Evolutionary conservation across 2,888 invertebrate species (phyloP).

Genomic region (Drosophila testacea): DNA sequence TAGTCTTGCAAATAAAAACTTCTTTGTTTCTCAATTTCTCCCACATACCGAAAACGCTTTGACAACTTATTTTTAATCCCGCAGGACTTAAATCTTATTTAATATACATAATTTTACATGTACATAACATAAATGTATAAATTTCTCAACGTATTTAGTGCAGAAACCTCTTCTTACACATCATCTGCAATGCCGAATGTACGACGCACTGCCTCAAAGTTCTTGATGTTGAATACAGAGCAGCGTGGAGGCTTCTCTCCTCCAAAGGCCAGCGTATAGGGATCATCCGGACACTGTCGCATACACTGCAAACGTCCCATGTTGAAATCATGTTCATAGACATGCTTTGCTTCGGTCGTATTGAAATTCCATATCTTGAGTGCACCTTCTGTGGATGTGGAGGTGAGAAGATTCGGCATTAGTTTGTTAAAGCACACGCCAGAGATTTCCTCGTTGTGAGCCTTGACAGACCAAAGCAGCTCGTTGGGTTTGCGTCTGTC

Average conservation of each 20-base stretch:
- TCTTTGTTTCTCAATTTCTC: constrained; percentile 1
- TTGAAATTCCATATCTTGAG: constrained; percentile 93
- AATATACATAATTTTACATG: constrained; percentile 24
- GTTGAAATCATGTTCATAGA: constrained; percentile 86
- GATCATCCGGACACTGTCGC: constrained; percentile 92
- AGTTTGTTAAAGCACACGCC: constrained; percentile 91
- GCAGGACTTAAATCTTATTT: constrained; percentile 16
- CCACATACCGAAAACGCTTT: not conserved
- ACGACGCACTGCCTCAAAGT: constrained; percentile 83
- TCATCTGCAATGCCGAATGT: constrained; percentile 76
- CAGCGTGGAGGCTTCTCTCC: constrained; percentile 93
- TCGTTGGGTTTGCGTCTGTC: constrained; percentile 89
- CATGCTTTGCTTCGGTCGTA: constrained; percentile 72
- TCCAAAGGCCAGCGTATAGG: constrained; percentile 92
- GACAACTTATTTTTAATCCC: not conserved
- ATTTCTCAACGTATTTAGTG: constrained; percentile 4
- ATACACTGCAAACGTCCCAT: constrained; percentile 91
- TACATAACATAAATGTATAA: constrained; percentile 20
- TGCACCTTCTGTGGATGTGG: constrained; percentile 92
- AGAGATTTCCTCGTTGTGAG: constrained; percentile 94
- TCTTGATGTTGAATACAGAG: constrained; percentile 86
- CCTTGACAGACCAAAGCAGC: constrained; percentile 90
- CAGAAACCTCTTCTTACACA: not conserved
- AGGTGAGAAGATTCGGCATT: constrained; percentile 91
- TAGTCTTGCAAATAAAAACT: constrained; percentile 15